Evolutionary conservation across 2,888 invertebrate genomes (phyloP).

Genomic region (Xiphydria camelus): DNA sequence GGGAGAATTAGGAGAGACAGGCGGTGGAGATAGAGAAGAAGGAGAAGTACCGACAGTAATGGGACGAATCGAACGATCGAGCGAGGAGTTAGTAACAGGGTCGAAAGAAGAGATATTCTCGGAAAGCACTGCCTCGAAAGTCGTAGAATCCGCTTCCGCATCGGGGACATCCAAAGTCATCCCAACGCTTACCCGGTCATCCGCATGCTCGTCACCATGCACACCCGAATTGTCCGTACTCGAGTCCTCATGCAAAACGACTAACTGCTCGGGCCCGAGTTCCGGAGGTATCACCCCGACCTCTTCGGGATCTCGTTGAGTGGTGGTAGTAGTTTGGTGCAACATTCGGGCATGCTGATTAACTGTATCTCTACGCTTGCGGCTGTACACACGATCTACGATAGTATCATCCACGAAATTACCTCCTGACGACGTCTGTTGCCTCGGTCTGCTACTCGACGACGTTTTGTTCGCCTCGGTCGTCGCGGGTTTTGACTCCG

Average conservation of each 20-base stretch:
- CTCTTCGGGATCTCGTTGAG: conserved; percentile 36
- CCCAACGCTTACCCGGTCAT: not conserved
- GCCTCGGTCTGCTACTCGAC: conserved; percentile 60
- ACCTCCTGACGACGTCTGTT: conserved; percentile 59
- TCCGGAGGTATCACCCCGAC: conserved; percentile 15
- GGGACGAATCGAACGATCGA: conserved; percentile 21
- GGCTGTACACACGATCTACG: conserved; percentile 59
- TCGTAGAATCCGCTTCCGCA: no score
- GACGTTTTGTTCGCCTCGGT: conserved; percentile 74
- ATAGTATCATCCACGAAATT: conserved; percentile 58
- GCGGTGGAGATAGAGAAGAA: no score
- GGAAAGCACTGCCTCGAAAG: no score
- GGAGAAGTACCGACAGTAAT: conserved; percentile 17
- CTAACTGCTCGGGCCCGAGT: not conserved
- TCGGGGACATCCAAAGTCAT: not conserved
- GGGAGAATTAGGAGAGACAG: conserved; percentile 19
- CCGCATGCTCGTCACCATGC: conserved; percentile 11
- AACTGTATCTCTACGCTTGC: conserved; percentile 72
- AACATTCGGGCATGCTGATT: conserved; percentile 63
- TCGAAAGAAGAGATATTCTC: conserved; percentile 10
- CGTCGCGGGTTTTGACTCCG: conserved; percentile 71
- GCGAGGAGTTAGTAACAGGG: conserved; percentile 26
- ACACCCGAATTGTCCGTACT: conserved; percentile 30
- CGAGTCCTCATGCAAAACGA: conserved; percentile 33
- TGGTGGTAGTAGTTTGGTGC: conserved; percentile 30